Evolutionary conservation across 1,140 invertebrate species (phyloP), one percentile per base, ranked within the genome.

Genomic region (Diabrotica undecimpunctata): DNA sequence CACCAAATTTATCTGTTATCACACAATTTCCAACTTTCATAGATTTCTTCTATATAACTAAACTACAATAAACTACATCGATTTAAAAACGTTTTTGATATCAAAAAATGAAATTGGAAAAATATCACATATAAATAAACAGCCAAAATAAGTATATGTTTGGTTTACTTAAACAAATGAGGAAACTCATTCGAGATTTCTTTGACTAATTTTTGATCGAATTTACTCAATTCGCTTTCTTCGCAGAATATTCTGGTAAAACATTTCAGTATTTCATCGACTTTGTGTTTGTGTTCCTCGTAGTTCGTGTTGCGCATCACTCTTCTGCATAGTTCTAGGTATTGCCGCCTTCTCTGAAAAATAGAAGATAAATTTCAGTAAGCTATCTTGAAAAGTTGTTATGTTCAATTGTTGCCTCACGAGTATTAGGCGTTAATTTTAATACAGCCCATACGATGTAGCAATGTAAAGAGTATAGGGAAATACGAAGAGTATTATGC

Each of bases 171-270:
- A 74, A 93, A 92, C 72, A 89, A 86, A 71, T 90, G 87, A n/a
- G 91, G 90, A 82, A 93, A 93, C 79, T 92, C 90, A 74, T 91
- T 90, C 66, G 87, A 88, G 62, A 93, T 92, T 67, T 91, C 89
- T 53, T 88, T 82, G 12, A 93, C 88, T 46, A 92, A 80, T 68
- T 86, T 82, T 73, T 92, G 90, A 77, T 93, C 91, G 14, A 83
- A 82, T 64, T 85, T 83, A 74, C 90, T 91, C 62, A 83, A 81
- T 10, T 86, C 83, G 5, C 85, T 84, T 77, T 94, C 91, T 73
- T 94, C 91, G 72, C 89, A 91, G 74, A 93, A 90, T 75, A 94
- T 93, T 58, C 90, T 82, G 36, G 90, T 90, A 72, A 93, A 92
- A 72, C 90, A 90, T 75, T 90, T 90, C 66, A 91, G 81, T 13